phyloP scores from a whole-genome alignment of 2,113 vertebrate genomes.

The Nothoprocta perdicaria region DNA sequence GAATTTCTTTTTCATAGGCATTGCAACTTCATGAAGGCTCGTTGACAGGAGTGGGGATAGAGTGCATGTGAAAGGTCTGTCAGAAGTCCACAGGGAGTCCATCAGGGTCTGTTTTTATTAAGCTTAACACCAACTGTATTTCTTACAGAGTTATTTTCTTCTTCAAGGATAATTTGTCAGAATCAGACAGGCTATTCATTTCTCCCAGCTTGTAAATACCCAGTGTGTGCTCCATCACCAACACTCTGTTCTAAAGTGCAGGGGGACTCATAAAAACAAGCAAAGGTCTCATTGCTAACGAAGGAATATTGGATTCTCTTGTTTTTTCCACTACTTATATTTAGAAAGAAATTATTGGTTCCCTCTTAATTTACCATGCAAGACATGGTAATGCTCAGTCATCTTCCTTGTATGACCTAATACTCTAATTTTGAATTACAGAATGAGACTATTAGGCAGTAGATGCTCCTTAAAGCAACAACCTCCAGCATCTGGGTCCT shows the following conservation, averaged over 20 bases:
- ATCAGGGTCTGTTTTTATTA: conserved; percentile 70
- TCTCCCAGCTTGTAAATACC: conserved; percentile 49
- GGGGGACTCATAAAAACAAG: conserved; percentile 26
- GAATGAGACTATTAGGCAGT: neutral
- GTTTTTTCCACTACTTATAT: accelerated
- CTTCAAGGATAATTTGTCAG: conserved; percentile 74
- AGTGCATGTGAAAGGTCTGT: conserved; percentile 47
- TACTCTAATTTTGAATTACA: neutral
- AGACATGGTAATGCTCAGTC: neutral
- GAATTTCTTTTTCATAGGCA: neutral
- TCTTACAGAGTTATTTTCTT: conserved; percentile 74
- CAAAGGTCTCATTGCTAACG: conserved; percentile 28
- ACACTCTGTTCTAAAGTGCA: conserved; percentile 23
- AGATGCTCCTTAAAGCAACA: neutral
- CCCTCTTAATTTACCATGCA: neutral
- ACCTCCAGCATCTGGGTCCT: neutral
- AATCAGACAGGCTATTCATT: conserved; percentile 69
- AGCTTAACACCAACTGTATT: conserved; percentile 71
- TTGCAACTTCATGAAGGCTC: conserved; percentile 26
- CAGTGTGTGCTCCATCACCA: conserved; percentile 39
- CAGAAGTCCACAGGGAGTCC: conserved; percentile 59
- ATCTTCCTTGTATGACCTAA: neutral
- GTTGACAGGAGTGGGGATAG: conserved; percentile 28
- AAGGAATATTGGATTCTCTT: neutral
- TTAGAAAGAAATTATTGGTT: neutral